Conservation (phyloP, 1,140 invertebrate species). For the Drosophila sp. region DNA sequence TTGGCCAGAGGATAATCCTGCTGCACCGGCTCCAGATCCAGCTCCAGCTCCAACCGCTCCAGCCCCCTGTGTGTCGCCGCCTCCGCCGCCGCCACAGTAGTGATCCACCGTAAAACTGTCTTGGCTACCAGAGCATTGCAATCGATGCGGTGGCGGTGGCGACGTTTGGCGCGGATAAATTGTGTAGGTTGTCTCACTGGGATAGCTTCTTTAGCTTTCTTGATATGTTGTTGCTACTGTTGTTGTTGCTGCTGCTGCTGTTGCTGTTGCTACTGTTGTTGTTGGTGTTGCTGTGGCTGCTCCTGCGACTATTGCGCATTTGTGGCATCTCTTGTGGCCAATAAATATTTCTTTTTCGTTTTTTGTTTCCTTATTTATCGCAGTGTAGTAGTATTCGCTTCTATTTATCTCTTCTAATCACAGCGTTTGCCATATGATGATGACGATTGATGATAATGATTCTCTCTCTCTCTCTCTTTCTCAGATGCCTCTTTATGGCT, state of each 20-base stretch:
- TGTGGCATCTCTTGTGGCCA: constrained; percentile 14
- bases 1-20: constrained; percentile 51
- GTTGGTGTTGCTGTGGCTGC: constrained; percentile 17
- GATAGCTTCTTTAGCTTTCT: constrained; percentile 35
- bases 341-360: neutral
- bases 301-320: constrained; percentile 7
- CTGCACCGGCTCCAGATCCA: constrained; percentile 17
- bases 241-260: constrained; percentile 8
- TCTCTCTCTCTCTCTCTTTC: constrained; percentile 18
- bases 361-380: neutral
- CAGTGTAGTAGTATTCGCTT: neutral
- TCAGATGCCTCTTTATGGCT: constrained; percentile 15
- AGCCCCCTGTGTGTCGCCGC: constrained; percentile 73
- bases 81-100: constrained; percentile 77
- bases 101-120: constrained; percentile 84
- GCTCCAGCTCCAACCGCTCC: constrained; percentile 51
- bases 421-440: constrained; percentile 42
- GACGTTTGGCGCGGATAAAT: constrained; percentile 83
- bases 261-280: neutral
- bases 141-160: constrained; percentile 82
- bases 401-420: constrained; percentile 33
- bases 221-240: constrained; percentile 56
- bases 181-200: constrained; percentile 56
- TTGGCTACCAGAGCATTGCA: constrained; percentile 84
- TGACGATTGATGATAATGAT: constrained; percentile 46